A percentile compares a stretch with the other conserved stretches of the same genome.
Conservation (phyloP, 2,888 invertebrate species). For the Lordiphosa fenestrarum region DNA sequence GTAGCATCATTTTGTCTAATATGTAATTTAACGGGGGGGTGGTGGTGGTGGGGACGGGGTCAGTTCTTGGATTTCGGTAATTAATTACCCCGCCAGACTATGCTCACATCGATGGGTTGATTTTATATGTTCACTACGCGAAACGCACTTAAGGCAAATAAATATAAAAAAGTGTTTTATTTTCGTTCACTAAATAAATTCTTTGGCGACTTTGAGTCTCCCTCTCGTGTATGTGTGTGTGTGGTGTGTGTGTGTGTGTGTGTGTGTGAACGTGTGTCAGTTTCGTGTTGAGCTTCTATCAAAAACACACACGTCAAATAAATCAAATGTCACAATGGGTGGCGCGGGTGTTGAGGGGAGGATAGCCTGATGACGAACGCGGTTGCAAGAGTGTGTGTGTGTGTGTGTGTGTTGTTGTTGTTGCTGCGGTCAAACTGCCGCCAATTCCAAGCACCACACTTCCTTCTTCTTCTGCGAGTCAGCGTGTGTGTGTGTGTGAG, state of each 20-base stretch:
- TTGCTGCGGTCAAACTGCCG: constrained; percentile 68
- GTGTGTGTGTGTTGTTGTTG: constrained; percentile 29
- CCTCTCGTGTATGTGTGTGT: constrained; percentile 11
- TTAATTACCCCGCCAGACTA: constrained; percentile 5
- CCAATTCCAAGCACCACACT: constrained; percentile 49
- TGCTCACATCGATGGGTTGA: constrained; percentile 1
- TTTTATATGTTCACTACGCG: constrained; percentile 6
- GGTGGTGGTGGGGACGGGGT: not conserved
- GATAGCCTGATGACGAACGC: constrained; percentile 60
- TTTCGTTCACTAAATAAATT: constrained; percentile 53
- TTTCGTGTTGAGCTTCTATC: constrained; percentile 77
- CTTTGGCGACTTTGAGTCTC: constrained; percentile 42
- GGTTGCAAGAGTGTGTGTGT: constrained; percentile 31
- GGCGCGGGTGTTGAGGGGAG: constrained; percentile 13
- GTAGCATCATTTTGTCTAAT: constrained; percentile 79
- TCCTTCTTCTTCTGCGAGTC: constrained; percentile 18
- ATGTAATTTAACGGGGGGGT: constrained; percentile 3
- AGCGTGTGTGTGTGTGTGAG: constrained; percentile 27
- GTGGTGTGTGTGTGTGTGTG: constrained; percentile 23
- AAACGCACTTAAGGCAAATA: constrained; percentile 30
- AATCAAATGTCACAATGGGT: constrained; percentile 78
- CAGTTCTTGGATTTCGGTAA: constrained; percentile 4
- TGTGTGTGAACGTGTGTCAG: constrained; percentile 50
- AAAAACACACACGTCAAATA: constrained; percentile 78
- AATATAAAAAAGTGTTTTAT: constrained; percentile 48